phyloP scores from a whole-genome alignment of 2,113 vertebrate genomes.

The Xiphophorus maculatus region DNA sequence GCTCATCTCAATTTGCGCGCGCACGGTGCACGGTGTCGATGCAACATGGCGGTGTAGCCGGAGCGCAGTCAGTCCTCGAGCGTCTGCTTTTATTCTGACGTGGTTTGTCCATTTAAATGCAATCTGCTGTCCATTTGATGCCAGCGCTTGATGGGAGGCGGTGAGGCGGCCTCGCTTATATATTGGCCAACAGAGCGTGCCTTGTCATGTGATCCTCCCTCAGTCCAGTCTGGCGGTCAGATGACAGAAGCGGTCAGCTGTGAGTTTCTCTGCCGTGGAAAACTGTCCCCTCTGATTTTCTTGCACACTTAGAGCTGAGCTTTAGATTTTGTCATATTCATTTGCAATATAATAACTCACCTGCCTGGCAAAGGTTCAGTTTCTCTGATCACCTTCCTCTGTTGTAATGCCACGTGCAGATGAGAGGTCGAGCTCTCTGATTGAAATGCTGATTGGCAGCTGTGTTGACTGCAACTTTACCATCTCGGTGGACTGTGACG shows the following conservation, averaged over 20 bases:
- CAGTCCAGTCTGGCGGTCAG: constrained; percentile 23
- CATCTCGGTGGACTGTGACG: not conserved
- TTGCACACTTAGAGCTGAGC: not conserved
- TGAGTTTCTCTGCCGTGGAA: constrained; percentile 14
- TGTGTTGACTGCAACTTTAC: not conserved
- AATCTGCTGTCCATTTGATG: not conserved
- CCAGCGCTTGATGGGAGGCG: not conserved
- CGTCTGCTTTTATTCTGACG: not conserved
- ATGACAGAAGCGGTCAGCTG: constrained; percentile 13
- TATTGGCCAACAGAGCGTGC: constrained; percentile 21
- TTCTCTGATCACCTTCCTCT: constrained; percentile 2
- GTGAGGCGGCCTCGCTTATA: not conserved
- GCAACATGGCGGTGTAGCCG: not conserved
- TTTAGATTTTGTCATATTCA: not conserved
- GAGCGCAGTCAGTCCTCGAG: not conserved
- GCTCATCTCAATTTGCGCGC: constrained; percentile 46
- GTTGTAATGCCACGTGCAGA: constrained; percentile 12
- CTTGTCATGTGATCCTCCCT: constrained; percentile 1
- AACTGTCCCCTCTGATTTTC: constrained; percentile 2
- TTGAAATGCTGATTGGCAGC: not conserved
- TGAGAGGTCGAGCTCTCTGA: constrained; percentile 1
- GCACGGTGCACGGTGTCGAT: not conserved
- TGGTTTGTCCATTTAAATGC: not conserved
- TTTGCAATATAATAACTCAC: not conserved
- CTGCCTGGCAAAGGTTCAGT: not conserved